These are phyloP conservation scores for Zapornia atra DNA, from an alignment of 2,113 vertebrate genomes.

Conservation along the genomic window DNA sequence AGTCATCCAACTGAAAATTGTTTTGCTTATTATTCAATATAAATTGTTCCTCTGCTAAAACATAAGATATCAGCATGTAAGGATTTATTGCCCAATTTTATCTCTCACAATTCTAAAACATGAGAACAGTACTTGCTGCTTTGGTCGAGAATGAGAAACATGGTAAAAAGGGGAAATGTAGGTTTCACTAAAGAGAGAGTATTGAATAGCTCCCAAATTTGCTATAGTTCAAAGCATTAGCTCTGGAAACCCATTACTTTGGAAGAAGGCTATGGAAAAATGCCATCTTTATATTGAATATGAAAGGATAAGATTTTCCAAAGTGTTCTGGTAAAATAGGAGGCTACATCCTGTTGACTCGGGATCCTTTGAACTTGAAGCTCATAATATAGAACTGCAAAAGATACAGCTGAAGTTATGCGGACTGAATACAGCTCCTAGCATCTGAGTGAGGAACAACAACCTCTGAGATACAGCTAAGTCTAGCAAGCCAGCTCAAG, in stretches of 20 bases:
- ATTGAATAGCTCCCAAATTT: not conserved
- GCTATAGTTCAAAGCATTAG: not conserved
- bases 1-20: constrained; percentile 70
- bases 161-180: not conserved
- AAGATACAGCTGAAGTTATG: not conserved
- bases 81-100: constrained; percentile 72
- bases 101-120: constrained; percentile 44
- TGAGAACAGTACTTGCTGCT: constrained; percentile 4
- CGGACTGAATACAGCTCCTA: not conserved
- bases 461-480: not conserved
- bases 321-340: not conserved
- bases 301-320: not conserved
- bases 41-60: constrained; percentile 73
- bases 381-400: not conserved
- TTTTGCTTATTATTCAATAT: constrained; percentile 78
- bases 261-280: not conserved
- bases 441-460: not conserved
- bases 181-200: not conserved
- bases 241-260: not conserved
- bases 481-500: not conserved
- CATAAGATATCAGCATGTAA: constrained; percentile 65
- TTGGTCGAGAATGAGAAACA: not conserved
- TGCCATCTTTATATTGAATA: not conserved
- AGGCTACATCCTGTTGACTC: not conserved
- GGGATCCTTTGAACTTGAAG: not conserved